These are phyloP conservation scores for Lynx canadensis DNA, from an alignment of 2,113 vertebrate genomes.

Conservation along the genomic window DNA sequence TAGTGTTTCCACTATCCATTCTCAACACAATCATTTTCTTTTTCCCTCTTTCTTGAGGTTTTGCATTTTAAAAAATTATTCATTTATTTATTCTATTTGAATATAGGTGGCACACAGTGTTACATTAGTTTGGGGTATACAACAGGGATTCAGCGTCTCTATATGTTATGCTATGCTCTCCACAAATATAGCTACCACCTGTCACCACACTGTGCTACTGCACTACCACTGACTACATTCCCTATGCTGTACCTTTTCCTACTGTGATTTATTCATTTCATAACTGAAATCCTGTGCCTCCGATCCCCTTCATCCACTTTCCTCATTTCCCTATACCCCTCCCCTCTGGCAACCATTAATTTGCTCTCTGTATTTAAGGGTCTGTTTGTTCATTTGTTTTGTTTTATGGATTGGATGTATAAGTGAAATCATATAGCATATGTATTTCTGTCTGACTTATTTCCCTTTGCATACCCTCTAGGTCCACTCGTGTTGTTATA, in stretches of 20 bases:
- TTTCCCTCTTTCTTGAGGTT: background rate
- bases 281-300: background rate
- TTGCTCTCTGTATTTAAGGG: background rate
- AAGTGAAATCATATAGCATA: background rate
- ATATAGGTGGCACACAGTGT: background rate
- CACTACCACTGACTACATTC: background rate
- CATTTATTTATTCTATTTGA: background rate
- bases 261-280: background rate
- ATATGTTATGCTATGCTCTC: background rate
- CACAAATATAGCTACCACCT: too few species aligned
- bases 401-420: background rate
- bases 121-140: background rate
- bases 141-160: background rate
- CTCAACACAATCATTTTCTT: background rate
- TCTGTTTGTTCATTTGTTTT: background rate
- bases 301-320: background rate
- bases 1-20: background rate
- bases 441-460: background rate
- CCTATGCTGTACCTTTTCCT: background rate
- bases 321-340: background rate
- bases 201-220: background rate
- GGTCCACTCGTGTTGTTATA: background rate
- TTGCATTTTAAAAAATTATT: background rate
- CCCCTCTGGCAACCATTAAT: background rate
- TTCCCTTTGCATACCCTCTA: background rate